Evolutionary conservation across 2,888 invertebrate species (phyloP), one percentile per base, ranked within the genome.

Genomic region (Apantesis nais): DNA sequence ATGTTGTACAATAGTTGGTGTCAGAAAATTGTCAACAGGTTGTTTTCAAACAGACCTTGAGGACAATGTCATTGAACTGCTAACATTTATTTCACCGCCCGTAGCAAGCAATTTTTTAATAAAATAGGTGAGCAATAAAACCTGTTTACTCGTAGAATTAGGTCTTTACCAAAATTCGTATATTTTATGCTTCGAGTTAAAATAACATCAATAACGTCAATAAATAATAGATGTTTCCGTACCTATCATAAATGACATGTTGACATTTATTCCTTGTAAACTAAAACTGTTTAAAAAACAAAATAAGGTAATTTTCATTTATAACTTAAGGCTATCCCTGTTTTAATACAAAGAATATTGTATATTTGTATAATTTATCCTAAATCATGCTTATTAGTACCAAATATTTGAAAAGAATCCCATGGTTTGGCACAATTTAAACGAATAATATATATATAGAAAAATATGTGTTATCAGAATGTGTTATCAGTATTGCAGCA

Each of bases 11-110:
- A 19, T 29, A 22, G n/a, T 37, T 37, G 37, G 16, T 62, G 48
- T 63, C 55, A 58, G 14, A 39, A 63, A 68, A 68, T 39, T 64
- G 68, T 16, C 68, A 55, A 60, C 31, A 72, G 71, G 77, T 69
- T 75, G 69, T 74, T 72, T 68, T 58, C 70, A 74, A 76, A 76
- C 71, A 68, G 66, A 68, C 67, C 68, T 68, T 64, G 41, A 41
- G 16, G 70, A 64, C 58, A 29, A 29, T 68, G 68, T 68, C 63
- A 68, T 19, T 63, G 68, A 63, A 68, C 68, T 63, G 25, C 14
- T 58, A 55, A 55, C n/a, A 55, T 55, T 55, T 25, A 29, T 29
- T n/a, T n/a, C n/a, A n/a, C n/a, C n/a, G 4, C 9, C 22, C 9
- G 9, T 48, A 22, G 9, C 48, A 52, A 0, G 22, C 48, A 11